Base-by-base conservation (phyloP, 2,888 invertebrate genomes). In the Eristalis intricaria region DNA sequence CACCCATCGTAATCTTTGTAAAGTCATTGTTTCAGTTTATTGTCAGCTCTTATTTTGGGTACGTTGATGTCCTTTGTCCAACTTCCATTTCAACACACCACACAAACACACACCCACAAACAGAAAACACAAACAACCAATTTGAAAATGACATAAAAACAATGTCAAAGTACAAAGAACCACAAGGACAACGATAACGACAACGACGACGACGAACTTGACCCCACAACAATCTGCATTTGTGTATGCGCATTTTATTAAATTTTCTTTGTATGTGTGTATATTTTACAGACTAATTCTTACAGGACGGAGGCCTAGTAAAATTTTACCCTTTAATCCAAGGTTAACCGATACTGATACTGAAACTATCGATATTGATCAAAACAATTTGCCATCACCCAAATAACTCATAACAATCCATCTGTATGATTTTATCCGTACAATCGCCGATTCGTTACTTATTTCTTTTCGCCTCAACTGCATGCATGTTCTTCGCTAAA, bases 281-380 rank as follows among this genome's bases (percentile, higher is more conserved):
- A 83, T 89, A 89, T 91, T 90, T 91, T 91, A 82, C 93, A 93
- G 93, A 91, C 93, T 93, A 69, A 91, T 93, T 90, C 91, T 91
- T 89, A 93, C 92, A 90, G 93, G 93, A 90, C 93, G 93, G 91
- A 92, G 93, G 89, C 92, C 93, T 89, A 93, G 93, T 92, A 91
- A 91, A 91, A 80, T 91, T 89, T 90, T 92, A 89, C 90, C 90
- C 90, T 90, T 91, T 91, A 92, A 90, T 90, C 91, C 91, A 89
- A 91, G 90, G 89, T 90, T 90, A 84, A 89, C 90, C 90, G 90
- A 90, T 84, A 89, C 76, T 74, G 74, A 86, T 82, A 76, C 50
- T 74, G 74, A 86, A 74, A 76, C 50, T 74, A 73, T 69, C 68
- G 80, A 78, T 75, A 86, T 74, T 64, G 74, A 86, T 43, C 78